Base-by-base conservation (phyloP, 92 coral and sea anemone genomes). In the Meandrina meandrites region DNA sequence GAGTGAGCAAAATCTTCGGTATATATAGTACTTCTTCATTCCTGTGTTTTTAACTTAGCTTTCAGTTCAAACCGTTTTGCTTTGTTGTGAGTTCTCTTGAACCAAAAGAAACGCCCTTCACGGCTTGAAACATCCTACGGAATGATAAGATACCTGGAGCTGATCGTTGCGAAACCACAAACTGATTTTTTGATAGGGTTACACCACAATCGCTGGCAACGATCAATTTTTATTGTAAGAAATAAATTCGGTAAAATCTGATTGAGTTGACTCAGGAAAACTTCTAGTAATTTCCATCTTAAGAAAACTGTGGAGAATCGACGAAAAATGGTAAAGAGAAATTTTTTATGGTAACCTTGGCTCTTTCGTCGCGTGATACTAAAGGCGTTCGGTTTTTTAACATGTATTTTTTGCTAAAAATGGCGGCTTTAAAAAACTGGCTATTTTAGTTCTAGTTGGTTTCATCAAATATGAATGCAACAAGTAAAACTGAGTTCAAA, bases 101-200 rank as follows among this genome's bases (percentile, higher is more conserved):
- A 56, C 82, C 69, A 79, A 54, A 80, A 80, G 73, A 40, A 80
- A 80, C 83, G 83, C 73, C n/a, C 83, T 40, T 37, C 83, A 2
- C 72, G n/a, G 54, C 51, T 56, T 80, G 54, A 30, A 47, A 13
- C 8, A 27, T 31, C 34, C 35, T 51, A 14, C 21, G 36, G 60
- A 3, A 24, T 47, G 80, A 76, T 76, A 47, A 76, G 54, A 47
- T 42, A n/a, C n/a, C n/a, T n/a, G n/a, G n/a, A 22, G 58, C 36
- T 47, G 80, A 47, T 48, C 62, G 54, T 45, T 77, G 42, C 36
- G 5, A 30, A 22, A 47, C 32, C 40, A 28, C 40, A 8, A 45
- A 34, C 16, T 48, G 60, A 51, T 50, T 47, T 50, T 27, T 51
- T 4, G 73, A 68, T 30, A 68, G 35, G 35, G 73, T 68, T 12